Conservation (phyloP, 2,888 invertebrate species). For the Yponomeuta cagnagella region DNA sequence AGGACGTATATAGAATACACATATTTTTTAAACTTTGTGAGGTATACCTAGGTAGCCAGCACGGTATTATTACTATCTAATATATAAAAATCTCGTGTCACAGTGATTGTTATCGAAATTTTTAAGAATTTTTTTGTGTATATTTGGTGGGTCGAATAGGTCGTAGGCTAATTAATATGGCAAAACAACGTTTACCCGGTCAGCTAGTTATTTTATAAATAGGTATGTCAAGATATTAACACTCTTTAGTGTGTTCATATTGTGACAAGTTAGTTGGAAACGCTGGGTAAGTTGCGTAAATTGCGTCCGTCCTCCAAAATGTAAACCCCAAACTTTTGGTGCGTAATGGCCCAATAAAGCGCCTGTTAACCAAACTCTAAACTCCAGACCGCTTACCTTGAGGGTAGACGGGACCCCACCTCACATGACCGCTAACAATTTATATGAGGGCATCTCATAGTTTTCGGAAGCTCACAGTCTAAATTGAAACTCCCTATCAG, state of each 20-base stretch:
- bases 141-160: too few relatives aligned
- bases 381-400: conserved; percentile 24
- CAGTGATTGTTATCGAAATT: too few relatives aligned
- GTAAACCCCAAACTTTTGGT: conserved; percentile 22
- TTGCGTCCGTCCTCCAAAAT: conserved; percentile 21
- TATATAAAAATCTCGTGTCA: too few relatives aligned
- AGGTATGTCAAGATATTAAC: not conserved
- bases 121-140: too few relatives aligned
- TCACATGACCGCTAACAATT: conserved; percentile 7
- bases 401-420: conserved; percentile 6
- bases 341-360: conserved; percentile 32
- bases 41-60: too few relatives aligned
- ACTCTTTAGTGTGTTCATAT: not conserved
- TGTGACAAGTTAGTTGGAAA: conserved; percentile 11
- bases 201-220: too few relatives aligned
- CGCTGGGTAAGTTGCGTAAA: conserved; percentile 30
- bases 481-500: not conserved
- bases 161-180: too few relatives aligned
- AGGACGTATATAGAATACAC: too few relatives aligned
- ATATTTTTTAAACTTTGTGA: too few relatives aligned
- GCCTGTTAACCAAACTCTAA: conserved; percentile 33
- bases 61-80: too few relatives aligned
- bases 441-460: conserved; percentile 4
- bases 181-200: too few relatives aligned
- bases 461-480: not conserved